A percentile compares a stretch with the other conserved stretches of the same genome.
Evolutionary conservation across 2,113 vertebrate species (phyloP).

Genomic region (Atrichornis clamosus): DNA sequence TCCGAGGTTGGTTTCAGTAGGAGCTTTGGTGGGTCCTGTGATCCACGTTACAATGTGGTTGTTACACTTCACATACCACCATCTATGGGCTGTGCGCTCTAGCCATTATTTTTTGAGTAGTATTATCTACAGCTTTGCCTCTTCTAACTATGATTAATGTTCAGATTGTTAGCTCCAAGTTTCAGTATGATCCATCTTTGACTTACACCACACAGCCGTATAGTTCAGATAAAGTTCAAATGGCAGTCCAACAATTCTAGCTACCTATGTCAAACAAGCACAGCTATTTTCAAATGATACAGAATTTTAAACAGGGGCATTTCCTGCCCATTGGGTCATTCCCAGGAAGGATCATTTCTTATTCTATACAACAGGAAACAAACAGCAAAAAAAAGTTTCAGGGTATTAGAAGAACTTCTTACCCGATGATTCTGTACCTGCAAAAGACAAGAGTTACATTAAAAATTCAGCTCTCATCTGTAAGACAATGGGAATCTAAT

Average conservation of each 20-base stretch:
- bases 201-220: neutral
- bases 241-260: neutral
- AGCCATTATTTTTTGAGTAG: neutral
- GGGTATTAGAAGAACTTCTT: neutral
- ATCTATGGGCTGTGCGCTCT: neutral
- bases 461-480: neutral
- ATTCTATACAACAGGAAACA: neutral
- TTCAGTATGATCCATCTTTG: neutral
- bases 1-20: neutral
- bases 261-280: neutral
- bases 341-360: neutral
- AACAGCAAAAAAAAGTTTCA: neutral
- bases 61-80: neutral
- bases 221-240: neutral
- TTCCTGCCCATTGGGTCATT: neutral
- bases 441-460: slow-evolving; percentile 13
- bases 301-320: neutral
- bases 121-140: neutral
- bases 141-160: neutral
- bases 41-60: neutral
- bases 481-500: neutral
- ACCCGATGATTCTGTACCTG: slow-evolving; percentile 38
- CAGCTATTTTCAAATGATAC: neutral
- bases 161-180: neutral
- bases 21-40: neutral